phyloP scores from a whole-genome alignment of 1,140 invertebrate species.

The Metopolophium dirhodum region DNA sequence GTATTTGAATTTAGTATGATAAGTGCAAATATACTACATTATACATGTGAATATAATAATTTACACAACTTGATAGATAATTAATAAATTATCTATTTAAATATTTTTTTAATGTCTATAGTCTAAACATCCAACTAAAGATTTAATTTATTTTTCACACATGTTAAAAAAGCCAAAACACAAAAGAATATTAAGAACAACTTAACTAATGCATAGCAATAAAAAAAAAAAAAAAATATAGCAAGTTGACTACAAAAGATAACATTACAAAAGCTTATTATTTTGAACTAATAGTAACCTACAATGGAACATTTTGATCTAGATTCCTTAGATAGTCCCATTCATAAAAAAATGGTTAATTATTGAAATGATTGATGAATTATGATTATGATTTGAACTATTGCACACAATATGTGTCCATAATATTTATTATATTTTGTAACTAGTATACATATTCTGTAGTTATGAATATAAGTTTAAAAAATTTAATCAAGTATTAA shows the following conservation, averaged over 20 bases:
- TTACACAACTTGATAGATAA: background rate
- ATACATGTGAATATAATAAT: background rate
- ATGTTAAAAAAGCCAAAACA: background rate
- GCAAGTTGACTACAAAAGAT: constrained; percentile 33
- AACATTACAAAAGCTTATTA: constrained; percentile 9
- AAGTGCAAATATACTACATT: background rate
- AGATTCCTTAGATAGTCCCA: background rate
- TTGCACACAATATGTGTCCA: background rate
- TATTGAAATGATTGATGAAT: background rate
- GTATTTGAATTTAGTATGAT: background rate
- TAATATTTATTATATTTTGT: background rate
- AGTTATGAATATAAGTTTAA: background rate
- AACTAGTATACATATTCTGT: background rate
- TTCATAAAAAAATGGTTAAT: background rate
- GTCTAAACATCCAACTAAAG: background rate
- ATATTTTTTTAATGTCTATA: background rate
- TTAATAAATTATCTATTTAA: background rate
- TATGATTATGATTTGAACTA: background rate
- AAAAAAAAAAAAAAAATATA: background rate
- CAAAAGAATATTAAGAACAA: background rate
- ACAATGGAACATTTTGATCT: background rate
- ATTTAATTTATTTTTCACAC: background rate
- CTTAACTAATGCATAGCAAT: background rate
- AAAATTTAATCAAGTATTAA: background rate
- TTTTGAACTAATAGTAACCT: background rate